Percentiles rank a stretch among this genome's conserved stretches.
phyloP scores from a whole-genome alignment of 2,797 vertebrate species.

The Macrochelys suwanniensis region DNA sequence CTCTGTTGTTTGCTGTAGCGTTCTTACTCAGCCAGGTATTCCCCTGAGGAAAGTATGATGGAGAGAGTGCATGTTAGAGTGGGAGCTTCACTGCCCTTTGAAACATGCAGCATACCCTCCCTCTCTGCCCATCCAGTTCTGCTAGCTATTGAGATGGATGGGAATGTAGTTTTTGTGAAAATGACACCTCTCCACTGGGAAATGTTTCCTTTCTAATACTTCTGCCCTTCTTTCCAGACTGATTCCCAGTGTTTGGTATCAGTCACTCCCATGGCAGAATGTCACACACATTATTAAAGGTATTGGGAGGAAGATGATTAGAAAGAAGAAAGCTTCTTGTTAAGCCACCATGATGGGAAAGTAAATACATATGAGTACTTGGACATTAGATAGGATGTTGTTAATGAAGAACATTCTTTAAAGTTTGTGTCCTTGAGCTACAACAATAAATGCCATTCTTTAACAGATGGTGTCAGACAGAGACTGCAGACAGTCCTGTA shows the following conservation, averaged over 20 bases:
- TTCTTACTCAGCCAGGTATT: conserved; percentile 5
- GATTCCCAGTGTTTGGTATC: conserved; percentile 10
- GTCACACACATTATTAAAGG: not conserved
- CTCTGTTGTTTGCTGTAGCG: not conserved
- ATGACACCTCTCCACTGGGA: conserved; percentile 38
- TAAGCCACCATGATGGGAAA: not conserved
- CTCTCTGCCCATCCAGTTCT: not conserved
- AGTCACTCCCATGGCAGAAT: not conserved
- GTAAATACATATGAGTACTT: conserved; percentile 7
- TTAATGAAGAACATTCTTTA: conserved; percentile 21
- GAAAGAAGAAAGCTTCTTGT: not conserved
- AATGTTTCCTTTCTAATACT: conserved; percentile 40
- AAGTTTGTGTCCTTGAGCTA: no score
- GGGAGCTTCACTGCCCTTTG: not conserved
- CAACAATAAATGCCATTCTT: no score
- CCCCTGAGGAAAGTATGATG: not conserved
- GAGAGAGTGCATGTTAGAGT: not conserved
- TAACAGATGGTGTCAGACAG: not conserved
- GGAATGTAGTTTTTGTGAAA: conserved; percentile 3
- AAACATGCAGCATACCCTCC: not conserved
- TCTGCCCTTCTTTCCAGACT: not conserved
- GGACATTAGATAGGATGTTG: conserved; percentile 45
- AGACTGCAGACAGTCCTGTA: conserved; percentile 31
- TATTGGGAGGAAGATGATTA: not conserved
- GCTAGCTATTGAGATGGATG: not conserved